phyloP scores from a whole-genome alignment of 2,888 invertebrate species.

The Eilema griseolum region DNA sequence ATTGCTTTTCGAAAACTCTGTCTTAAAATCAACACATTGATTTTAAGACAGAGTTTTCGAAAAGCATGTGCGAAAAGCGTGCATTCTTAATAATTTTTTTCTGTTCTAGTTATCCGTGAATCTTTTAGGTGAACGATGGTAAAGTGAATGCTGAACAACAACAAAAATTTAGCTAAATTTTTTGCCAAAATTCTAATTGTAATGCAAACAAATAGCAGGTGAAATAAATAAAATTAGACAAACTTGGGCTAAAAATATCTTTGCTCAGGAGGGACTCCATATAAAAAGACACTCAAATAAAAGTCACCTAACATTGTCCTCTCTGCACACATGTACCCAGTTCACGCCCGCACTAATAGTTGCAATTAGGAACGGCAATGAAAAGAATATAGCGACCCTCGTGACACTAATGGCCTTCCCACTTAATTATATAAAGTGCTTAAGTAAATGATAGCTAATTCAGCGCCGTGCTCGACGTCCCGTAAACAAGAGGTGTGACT shows the following conservation, averaged over 20 bases:
- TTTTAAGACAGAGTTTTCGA: too few relatives aligned
- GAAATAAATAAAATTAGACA: not conserved
- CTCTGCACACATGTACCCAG: slow-evolving; percentile 38
- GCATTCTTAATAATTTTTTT: too few relatives aligned
- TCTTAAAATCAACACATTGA: too few relatives aligned
- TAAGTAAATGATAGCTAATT: slow-evolving; percentile 87
- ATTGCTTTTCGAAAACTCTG: not conserved
- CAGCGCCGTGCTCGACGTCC: slow-evolving; percentile 69
- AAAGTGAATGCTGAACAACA: not conserved
- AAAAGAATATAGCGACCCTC: slow-evolving; percentile 79
- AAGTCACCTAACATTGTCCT: slow-evolving; percentile 29
- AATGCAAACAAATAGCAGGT: not conserved
- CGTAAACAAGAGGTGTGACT: slow-evolving; percentile 87
- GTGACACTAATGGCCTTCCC: slow-evolving; percentile 76
- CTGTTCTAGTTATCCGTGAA: slow-evolving; percentile 34
- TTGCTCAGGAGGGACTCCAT: not conserved
- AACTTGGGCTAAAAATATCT: not conserved
- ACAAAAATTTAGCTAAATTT: not conserved
- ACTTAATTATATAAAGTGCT: slow-evolving; percentile 86
- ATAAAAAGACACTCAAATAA: slow-evolving; percentile 27
- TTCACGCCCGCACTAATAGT: slow-evolving; percentile 58
- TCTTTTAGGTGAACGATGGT: not conserved
- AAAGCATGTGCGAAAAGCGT: too few relatives aligned
- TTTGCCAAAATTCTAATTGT: not conserved
- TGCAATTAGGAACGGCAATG: slow-evolving; percentile 72